These are phyloP conservation scores for Amblyopsis rosae DNA, from an alignment of 2,113 vertebrate genomes.

Conservation along the genomic window DNA sequence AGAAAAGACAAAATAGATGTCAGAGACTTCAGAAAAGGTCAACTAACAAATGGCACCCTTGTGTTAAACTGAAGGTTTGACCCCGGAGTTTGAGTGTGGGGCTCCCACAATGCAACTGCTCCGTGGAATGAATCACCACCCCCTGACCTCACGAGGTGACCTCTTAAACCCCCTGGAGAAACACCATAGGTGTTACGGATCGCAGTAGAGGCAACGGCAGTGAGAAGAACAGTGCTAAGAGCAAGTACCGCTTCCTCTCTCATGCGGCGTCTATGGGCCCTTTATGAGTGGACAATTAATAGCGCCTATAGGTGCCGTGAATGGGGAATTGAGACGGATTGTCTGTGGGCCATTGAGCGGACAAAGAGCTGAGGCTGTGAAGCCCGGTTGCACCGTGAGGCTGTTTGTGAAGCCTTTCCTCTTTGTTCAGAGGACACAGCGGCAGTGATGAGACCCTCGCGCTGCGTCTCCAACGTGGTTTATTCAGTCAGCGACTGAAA, in stretches of 20 bases:
- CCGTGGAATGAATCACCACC: slow-evolving; percentile 69
- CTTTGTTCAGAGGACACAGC: slow-evolving; percentile 54
- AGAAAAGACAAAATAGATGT: slow-evolving; percentile 54
- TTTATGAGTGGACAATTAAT: slow-evolving; percentile 76
- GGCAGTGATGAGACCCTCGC: slow-evolving; percentile 30
- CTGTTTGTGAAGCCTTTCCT: slow-evolving; percentile 67
- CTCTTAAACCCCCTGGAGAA: slow-evolving; percentile 50
- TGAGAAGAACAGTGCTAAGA: slow-evolving; percentile 27
- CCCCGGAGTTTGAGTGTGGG: slow-evolving; percentile 50
- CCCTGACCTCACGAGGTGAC: slow-evolving; percentile 54
- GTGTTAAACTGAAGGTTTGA: slow-evolving; percentile 57
- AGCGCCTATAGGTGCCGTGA: slow-evolving; percentile 70
- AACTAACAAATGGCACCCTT: slow-evolving; percentile 69
- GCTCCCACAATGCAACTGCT: slow-evolving; percentile 64
- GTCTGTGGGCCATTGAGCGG: slow-evolving; percentile 67
- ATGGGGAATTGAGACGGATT: slow-evolving; percentile 73
- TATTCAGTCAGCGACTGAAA: too few relatives aligned
- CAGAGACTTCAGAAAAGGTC: slow-evolving; percentile 62
- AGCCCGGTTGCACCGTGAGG: slow-evolving; percentile 52
- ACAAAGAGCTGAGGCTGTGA: slow-evolving; percentile 65
- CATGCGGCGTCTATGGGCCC: slow-evolving; percentile 39
- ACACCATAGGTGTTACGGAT: slow-evolving; percentile 58
- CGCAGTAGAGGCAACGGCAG: slow-evolving; percentile 42
- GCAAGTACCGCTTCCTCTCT: slow-evolving; percentile 56
- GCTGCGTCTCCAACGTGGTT: too few relatives aligned